Evolutionary conservation across 1,140 invertebrate species (phyloP).

Genomic region (Rhagoletis pomonella): DNA sequence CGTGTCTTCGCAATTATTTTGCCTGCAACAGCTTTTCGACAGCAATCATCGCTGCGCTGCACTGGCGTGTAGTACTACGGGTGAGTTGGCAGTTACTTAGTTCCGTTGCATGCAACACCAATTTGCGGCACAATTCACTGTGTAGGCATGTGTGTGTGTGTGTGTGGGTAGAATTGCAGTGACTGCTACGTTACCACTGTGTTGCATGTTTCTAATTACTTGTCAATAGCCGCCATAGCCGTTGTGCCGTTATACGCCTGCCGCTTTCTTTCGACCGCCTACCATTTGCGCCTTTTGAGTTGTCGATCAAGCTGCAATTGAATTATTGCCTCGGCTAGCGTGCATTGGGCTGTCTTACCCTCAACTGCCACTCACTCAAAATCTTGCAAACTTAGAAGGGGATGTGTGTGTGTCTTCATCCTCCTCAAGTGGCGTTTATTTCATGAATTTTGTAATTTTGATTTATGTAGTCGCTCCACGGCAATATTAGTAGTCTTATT

Average conservation of each 20-base stretch:
- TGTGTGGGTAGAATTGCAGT: neutral
- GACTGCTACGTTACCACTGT: constrained; percentile 1
- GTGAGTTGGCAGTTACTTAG: neutral
- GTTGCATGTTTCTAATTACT: constrained; percentile 29
- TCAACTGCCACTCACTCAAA: neutral
- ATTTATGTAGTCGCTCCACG: neutral
- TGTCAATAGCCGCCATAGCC: constrained; percentile 7
- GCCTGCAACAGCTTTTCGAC: constrained; percentile 19
- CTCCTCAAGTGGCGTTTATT: neutral
- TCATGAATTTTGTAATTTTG: neutral
- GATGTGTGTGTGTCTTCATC: neutral
- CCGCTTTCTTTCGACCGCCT: neutral
- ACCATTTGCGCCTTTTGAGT: neutral
- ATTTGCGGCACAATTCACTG: constrained; percentile 16
- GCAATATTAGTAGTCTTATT: neutral
- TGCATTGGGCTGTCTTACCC: neutral
- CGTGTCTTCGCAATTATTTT: constrained; percentile 4
- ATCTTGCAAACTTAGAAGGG: neutral
- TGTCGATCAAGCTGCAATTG: constrained; percentile 33
- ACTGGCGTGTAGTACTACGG: neutral
- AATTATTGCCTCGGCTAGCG: constrained; percentile 30
- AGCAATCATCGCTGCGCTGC: neutral
- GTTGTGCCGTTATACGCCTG: neutral
- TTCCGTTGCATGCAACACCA: constrained; percentile 28
- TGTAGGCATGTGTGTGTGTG: neutral